Base-by-base conservation (phyloP, 2,797 vertebrate genomes). In the Myotis vivesi region DNA sequence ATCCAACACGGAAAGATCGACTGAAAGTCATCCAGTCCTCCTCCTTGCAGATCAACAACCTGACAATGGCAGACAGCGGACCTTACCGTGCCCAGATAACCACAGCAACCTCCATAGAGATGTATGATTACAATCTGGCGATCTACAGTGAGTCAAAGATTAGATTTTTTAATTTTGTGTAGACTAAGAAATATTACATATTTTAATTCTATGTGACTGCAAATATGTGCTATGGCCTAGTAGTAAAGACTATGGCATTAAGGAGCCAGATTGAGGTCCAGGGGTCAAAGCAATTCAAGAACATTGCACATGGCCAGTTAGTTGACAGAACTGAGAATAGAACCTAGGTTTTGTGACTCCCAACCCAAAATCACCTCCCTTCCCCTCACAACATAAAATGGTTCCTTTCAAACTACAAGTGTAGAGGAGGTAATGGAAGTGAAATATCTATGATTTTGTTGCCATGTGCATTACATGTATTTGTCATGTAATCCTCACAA, bases 131-230 rank as follows among this genome's bases (percentile, higher is more conserved):
- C 4, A 19, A 0, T 17, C 92, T 97, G 68, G 71, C 23, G 7
- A 69, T 97, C 69, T 97, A 96, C 17, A 36, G 97, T 97, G 62
- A 97, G 97, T 97, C 44, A 68, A 64, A 96, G 69, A 17, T 9
- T 57, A n/a, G 41, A 41, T 36, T 68, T 36, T 72, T 71, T 90
- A 38, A 49, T 91, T 73, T 36, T 10, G 13, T 84, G 33, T n/a
- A 30, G 33, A 68, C 51, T 57, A 6, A 84, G 91, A 81, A 55
- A 49, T 62, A 28, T 30, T n/a, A 25, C 0, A 2, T 41, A 75
- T 94, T 87, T 73, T 53, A 92, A 38, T 36, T 46, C 19, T 49
- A 10, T 62, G 41, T 88, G 49, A 55, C 23, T 20, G 6, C 38
- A 85, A 41, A 13, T 66, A 19, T 76, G 5, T 4, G 49, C 23